Percentiles rank a stretch among this genome's conserved stretches.
phyloP scores from a whole-genome alignment of 2,113 vertebrate genomes.

The Eretmodus cyanostictus region DNA sequence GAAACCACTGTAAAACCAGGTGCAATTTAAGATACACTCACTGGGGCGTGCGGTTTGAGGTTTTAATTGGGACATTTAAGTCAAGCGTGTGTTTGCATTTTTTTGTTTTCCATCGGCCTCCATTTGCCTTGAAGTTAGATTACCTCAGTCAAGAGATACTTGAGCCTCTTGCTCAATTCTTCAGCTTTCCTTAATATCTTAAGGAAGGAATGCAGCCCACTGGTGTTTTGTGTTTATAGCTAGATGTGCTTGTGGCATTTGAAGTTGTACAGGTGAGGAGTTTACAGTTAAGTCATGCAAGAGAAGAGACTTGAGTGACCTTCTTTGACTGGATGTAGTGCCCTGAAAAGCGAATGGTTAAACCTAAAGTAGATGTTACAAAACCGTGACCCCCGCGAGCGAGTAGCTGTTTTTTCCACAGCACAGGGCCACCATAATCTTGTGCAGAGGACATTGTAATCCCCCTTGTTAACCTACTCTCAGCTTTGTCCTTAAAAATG shows the following conservation, averaged over 20 bases:
- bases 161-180: background rate
- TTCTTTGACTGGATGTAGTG: background rate
- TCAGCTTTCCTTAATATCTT: background rate
- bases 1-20: slow-evolving; percentile 36
- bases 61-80: slow-evolving; percentile 2
- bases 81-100: background rate
- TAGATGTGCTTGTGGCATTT: background rate
- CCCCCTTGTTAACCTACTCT: slow-evolving; percentile 42
- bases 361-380: background rate
- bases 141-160: background rate
- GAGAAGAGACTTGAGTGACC: background rate
- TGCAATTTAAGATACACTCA: background rate
- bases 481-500: slow-evolving; percentile 41
- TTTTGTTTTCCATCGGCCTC: background rate
- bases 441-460: slow-evolving; percentile 33
- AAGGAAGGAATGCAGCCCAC: background rate
- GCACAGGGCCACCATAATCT: background rate
- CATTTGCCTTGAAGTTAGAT: background rate
- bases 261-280: background rate
- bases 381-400: background rate
- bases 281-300: background rate
- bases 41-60: background rate
- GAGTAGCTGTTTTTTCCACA: background rate
- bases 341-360: background rate
- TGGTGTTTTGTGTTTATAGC: background rate